Conservation (phyloP, 2,113 vertebrate species). For the Eudorcas thomsonii region DNA sequence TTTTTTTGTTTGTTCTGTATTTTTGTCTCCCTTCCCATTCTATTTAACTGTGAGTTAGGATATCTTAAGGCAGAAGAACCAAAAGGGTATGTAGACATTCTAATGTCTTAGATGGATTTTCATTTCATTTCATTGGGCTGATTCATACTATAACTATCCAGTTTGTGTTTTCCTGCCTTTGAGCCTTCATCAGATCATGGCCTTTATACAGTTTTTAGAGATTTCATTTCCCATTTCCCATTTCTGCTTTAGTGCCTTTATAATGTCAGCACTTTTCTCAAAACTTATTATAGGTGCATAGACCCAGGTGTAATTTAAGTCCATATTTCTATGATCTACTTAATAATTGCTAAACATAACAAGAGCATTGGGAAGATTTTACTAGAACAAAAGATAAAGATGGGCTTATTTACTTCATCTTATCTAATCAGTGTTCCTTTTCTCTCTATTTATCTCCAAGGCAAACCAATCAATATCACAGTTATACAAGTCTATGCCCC, state of each 20-base stretch:
- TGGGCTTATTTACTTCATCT: not conserved
- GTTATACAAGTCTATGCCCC: too few relatives aligned
- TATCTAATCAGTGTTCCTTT: not conserved
- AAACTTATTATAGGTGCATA: not conserved
- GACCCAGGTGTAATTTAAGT: not conserved
- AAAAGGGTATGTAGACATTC: not conserved
- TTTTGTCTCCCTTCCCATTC: not conserved
- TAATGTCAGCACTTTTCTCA: not conserved
- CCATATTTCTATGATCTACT: not conserved
- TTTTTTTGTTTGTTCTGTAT: not conserved
- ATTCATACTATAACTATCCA: not conserved
- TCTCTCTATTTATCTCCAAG: not conserved
- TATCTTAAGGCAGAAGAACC: not conserved
- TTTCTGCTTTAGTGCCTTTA: not conserved
- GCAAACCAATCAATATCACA: too few relatives aligned
- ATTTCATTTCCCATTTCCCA: not conserved
- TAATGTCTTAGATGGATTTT: not conserved
- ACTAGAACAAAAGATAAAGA: not conserved
- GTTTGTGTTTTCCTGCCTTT: not conserved
- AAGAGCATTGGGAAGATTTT: not conserved
- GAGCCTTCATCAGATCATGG: not conserved
- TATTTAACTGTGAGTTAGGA: not conserved
- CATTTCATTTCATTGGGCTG: not conserved
- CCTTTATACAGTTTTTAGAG: not conserved
- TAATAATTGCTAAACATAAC: not conserved